phyloP scores from a whole-genome alignment of 2,113 vertebrate genomes.

The Neopipo cinnamomea region DNA sequence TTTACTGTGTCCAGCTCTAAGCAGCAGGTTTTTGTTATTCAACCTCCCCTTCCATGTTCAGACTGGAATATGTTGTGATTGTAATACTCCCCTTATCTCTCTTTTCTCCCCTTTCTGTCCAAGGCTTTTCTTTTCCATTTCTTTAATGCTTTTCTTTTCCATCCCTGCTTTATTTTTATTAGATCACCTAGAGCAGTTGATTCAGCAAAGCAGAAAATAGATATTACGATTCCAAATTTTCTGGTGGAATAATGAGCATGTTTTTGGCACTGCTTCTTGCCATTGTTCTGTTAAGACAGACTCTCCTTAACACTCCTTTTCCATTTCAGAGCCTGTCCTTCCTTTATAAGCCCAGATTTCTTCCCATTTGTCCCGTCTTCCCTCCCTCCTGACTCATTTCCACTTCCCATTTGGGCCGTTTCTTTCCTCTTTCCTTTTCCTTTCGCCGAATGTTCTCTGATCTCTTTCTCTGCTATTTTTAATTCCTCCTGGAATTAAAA shows the following conservation, averaged over 20 bases:
- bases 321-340: not conserved
- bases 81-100: not conserved
- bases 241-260: not conserved
- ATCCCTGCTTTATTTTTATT: not conserved
- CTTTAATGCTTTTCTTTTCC: not conserved
- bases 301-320: slow-evolving; percentile 24
- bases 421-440: slow-evolving; percentile 35
- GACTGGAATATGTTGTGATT: not conserved
- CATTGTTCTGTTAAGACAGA: slow-evolving; percentile 4
- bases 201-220: not conserved
- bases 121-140: not conserved
- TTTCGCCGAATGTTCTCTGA: not conserved
- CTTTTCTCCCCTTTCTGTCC: not conserved
- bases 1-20: not conserved
- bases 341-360: slow-evolving; percentile 14
- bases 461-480: not conserved
- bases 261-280: not conserved
- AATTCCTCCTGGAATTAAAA: not conserved
- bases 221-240: not conserved
- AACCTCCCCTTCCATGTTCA: not conserved
- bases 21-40: not conserved
- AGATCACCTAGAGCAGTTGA: not conserved
- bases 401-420: not conserved
- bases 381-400: slow-evolving; percentile 54
- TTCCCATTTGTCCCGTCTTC: slow-evolving; percentile 9